Base-by-base conservation (phyloP, 2,888 invertebrate species). In the Byasa hedistus region DNA sequence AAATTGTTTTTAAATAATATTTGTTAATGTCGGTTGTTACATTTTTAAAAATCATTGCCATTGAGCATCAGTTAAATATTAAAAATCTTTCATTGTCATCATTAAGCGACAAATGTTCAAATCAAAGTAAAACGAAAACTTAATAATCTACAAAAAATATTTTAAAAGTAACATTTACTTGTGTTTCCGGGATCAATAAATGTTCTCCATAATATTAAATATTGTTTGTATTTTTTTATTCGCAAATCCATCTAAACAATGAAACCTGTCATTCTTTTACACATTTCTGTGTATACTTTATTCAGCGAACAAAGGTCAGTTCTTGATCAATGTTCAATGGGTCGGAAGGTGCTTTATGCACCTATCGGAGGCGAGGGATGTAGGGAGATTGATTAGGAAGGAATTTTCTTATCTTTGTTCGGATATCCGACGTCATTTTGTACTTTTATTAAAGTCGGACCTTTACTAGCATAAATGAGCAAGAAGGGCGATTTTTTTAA, bases 241-340 rank as follows among this genome's bases (percentile, higher is more conserved):
- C 15, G 52, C 24, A 7, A 17, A 24, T 59, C 51, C 21, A 19
- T 36, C 10, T 56, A 68, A 57, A 69, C 68, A 72, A 65, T 69
- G 71, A 70, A 72, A 69, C 66, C 52, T 57, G 61, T 62, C 65
- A 56, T 59, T 60, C 27, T 54, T 56, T 70, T 69, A 72, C 68
- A 68, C 68, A 65, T 54, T 68, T 66, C 57, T 66, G 19, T 64
- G 64, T 72, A 73, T 79, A 73, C 73, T 75, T 79, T 78, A 78
- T 77, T 79, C 75, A 74, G 70, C 57, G 71, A 68, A 73, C 71
- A 75, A 75, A 74, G 72, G 74, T 73, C 70, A 71, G 70, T 72
- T 75, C 69, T 74, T 77, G 75, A 75, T 79, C 76, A 78, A 79
- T 76, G 73, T 75, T 75, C 72, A 71, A 75, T 72, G 72, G 73